These are phyloP conservation scores for Acanthosepion pharaonis DNA, from an alignment of 2,888 invertebrate species.

Conservation along the genomic window DNA sequence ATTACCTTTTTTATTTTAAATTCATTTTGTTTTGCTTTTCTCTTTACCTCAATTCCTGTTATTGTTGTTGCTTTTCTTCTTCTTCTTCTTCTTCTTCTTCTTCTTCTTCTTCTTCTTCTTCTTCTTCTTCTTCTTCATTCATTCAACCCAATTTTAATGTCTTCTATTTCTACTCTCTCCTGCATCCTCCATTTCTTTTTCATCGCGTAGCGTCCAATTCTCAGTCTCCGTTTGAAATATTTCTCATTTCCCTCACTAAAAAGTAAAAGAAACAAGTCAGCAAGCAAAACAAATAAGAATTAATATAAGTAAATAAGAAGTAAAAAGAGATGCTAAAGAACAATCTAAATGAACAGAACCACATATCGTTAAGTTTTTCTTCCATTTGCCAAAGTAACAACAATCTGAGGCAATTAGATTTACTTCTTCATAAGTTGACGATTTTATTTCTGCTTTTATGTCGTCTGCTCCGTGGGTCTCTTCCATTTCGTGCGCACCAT, in stretches of 20 bases:
- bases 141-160: neutral
- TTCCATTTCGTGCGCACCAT: conserved; percentile 20
- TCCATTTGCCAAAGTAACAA: conserved; percentile 9
- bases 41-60: no score
- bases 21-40: no score
- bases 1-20: no score
- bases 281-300: neutral
- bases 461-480: conserved; percentile 8
- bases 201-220: neutral
- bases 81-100: neutral
- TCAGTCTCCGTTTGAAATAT: neutral
- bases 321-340: neutral
- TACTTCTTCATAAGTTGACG: conserved; percentile 1
- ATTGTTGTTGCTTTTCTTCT: neutral
- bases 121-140: neutral
- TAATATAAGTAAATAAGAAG: neutral
- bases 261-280: neutral
- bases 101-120: neutral
- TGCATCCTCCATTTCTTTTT: no score
- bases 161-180: neutral
- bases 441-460: conserved; percentile 8
- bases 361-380: neutral
- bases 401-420: conserved; percentile 20
- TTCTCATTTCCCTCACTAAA: neutral
- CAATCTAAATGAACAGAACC: neutral